Base-by-base conservation (phyloP, 2,888 invertebrate species). In the Serrognathus titanus region DNA sequence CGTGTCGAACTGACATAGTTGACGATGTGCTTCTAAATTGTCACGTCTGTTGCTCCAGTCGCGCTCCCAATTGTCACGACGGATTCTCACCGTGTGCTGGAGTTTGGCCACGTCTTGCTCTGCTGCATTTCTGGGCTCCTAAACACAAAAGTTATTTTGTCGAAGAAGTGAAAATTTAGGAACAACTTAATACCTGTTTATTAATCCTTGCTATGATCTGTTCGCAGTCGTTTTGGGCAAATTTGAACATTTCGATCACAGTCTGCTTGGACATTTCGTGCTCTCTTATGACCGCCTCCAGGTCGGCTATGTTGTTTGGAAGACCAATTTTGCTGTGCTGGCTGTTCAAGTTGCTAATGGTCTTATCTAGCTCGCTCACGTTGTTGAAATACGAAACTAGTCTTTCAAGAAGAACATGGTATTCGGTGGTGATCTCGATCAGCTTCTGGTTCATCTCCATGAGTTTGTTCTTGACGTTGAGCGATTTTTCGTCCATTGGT, bases 321-420 rank as follows among this genome's bases (percentile, higher is more conserved):
- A 81, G 66, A 47, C 69, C 68, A 43, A 69, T 63, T 58, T 74
- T 71, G 49, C 69, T 71, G 51, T 75, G 69, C 57, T 81, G 78
- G 45, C 73, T 71, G 69, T 86, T 84, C 59, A 83, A 80, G 47
- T 78, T 79, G 60, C 83, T 83, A 61, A 86, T 83, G 62, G 82
- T 81, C 60, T 81, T 81, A 60, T 87, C 86, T 64, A 88, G 72
- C 74, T 87, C 80, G 38, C 77, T 77, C 55, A 89, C 75, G 69
- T 85, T 86, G 65, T 84, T 85, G 75, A 90, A 87, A 76, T 90
- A 88, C 49, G 84, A 82, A 59, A 88, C 82, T 48, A 90, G 78
- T 77, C 86, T 68, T 71, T 88, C 86, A 49, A 89, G 73, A 48
- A 92, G 76, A 13, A 83, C 82, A 70, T 87, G 85, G 70, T 90